A percentile compares a stretch with the other conserved stretches of the same genome.
These are phyloP conservation scores for Lochmaea capreae DNA, from an alignment of 2,888 invertebrate species.

Conservation along the genomic window DNA sequence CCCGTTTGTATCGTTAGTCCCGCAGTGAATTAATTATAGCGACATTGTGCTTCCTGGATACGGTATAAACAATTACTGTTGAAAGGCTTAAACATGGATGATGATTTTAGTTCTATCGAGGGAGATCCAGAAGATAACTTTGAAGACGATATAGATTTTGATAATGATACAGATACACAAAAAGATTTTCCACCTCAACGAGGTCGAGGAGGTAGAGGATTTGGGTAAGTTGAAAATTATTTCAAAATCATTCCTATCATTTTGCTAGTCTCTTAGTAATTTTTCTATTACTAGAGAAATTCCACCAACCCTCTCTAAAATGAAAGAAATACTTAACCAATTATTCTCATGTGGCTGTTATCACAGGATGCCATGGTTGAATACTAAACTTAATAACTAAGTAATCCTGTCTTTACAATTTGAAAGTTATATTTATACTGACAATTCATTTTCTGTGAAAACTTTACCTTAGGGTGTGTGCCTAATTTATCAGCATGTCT, in stretches of 20 bases:
- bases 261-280: not conserved
- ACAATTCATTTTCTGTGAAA: no score
- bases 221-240: constrained; percentile 62
- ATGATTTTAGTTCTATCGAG: constrained; percentile 26
- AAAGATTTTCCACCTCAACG: constrained; percentile 66
- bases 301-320: no score
- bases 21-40: not conserved
- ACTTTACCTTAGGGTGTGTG: no score
- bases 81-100: constrained; percentile 31
- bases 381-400: no score
- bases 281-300: not conserved
- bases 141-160: constrained; percentile 60
- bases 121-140: constrained; percentile 55
- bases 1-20: not conserved
- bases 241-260: not conserved
- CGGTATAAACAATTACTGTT: not conserved
- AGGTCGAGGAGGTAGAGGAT: constrained; percentile 64
- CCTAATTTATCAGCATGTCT: no score
- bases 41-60: not conserved
- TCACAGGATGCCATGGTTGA: no score
- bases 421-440: no score
- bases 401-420: no score
- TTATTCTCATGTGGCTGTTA: no score
- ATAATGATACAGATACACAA: constrained; percentile 64
- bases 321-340: no score